Evolutionary conservation across 2,888 invertebrate genomes (phyloP).

Genomic region (Ophion obscuratus): DNA sequence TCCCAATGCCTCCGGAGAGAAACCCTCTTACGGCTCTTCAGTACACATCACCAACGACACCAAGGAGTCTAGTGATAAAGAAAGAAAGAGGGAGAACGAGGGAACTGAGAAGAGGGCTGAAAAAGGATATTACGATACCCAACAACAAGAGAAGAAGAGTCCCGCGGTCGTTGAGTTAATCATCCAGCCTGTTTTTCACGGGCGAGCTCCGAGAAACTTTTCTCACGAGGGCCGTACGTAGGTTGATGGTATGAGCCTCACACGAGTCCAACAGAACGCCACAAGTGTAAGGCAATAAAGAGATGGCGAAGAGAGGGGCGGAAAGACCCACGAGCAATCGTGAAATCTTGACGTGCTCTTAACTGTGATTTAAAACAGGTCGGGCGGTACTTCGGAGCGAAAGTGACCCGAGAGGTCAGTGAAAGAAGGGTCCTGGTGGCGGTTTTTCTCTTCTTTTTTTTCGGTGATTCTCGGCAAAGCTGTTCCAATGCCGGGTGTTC

Average conservation of each 20-base stretch:
- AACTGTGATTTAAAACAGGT: constrained; percentile 52
- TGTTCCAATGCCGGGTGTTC: background rate
- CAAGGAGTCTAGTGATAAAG: constrained; percentile 9
- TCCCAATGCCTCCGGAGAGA: constrained; percentile 8
- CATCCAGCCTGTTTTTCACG: constrained; percentile 40
- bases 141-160: constrained; percentile 23
- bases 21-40: constrained; percentile 7
- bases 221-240: constrained; percentile 47
- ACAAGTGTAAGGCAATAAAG: constrained; percentile 37
- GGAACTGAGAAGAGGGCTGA: background rate
- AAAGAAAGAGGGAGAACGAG: background rate
- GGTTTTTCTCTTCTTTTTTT: background rate
- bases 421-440: background rate
- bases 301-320: background rate
- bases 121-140: constrained; percentile 9
- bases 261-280: background rate
- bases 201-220: constrained; percentile 36
- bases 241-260: background rate
- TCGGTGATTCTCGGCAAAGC: constrained; percentile 13
- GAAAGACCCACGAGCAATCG: constrained; percentile 3
- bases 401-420: constrained; percentile 2
- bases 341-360: constrained; percentile 37
- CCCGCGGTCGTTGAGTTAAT: constrained; percentile 54
- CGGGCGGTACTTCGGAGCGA: constrained; percentile 6
- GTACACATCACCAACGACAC: constrained; percentile 31